A percentile compares a stretch with the other conserved stretches of the same genome.
phyloP scores from a whole-genome alignment of 2,113 vertebrate species.

The Octodon degus region DNA sequence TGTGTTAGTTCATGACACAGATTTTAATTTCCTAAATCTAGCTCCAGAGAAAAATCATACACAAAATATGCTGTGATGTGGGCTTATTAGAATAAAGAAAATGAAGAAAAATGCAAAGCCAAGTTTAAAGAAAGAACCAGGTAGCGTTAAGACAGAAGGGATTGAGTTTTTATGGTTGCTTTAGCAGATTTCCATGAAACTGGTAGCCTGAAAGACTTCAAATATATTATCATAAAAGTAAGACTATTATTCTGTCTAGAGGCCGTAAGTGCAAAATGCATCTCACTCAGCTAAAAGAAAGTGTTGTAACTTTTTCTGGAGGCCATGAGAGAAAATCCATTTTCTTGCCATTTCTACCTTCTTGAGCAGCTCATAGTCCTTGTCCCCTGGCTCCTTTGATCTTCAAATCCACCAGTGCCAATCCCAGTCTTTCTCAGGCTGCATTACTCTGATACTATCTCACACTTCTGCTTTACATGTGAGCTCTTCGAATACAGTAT shows the following conservation, averaged over 20 bases:
- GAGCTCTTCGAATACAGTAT: neutral
- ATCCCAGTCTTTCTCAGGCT: neutral
- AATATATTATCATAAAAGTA: neutral
- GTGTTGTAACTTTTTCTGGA: neutral
- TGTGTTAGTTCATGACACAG: too few species aligned
- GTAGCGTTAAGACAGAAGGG: neutral
- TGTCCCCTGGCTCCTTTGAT: neutral
- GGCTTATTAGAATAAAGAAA: neutral
- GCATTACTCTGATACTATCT: too few species aligned
- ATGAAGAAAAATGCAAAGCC: neutral
- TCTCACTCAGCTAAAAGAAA: neutral
- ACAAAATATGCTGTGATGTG: neutral
- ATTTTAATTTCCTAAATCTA: neutral
- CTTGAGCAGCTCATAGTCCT: neutral
- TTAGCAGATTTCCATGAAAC: neutral
- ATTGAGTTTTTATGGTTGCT: neutral
- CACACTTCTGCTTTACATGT: neutral
- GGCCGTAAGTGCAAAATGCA: neutral
- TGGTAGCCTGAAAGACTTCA: neutral
- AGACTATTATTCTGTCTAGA: neutral
- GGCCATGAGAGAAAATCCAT: neutral
- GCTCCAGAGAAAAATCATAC: neutral
- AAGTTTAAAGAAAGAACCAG: neutral
- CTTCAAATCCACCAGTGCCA: neutral
- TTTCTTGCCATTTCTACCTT: neutral